Evolutionary conservation across 2,888 invertebrate genomes (phyloP).

Genomic region (Chymomyza caudatula): DNA sequence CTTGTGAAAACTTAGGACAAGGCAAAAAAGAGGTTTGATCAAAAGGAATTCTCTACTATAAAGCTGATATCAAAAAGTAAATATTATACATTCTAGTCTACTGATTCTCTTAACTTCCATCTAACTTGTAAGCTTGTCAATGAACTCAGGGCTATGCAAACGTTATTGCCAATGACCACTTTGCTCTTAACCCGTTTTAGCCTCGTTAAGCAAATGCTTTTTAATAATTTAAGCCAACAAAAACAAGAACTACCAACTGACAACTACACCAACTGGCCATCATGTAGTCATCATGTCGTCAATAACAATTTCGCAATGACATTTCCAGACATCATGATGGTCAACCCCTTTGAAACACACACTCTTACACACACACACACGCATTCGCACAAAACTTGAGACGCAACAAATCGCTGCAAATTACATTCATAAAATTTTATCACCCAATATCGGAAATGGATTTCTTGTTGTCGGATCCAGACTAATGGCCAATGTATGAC

Average conservation of each 20-base stretch:
- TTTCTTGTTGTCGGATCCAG: conserved; percentile 59
- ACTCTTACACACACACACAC: conserved; percentile 6
- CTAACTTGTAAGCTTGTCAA: neutral
- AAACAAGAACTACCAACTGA: conserved; percentile 30
- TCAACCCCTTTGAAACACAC: conserved; percentile 27
- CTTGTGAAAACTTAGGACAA: too few relatives aligned
- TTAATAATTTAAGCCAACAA: conserved; percentile 60
- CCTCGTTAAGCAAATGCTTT: conserved; percentile 55
- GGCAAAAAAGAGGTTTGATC: too few relatives aligned
- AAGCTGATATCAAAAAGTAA: too few relatives aligned
- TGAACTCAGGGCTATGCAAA: neutral
- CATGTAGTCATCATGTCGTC: conserved; percentile 57
- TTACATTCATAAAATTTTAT: conserved; percentile 70
- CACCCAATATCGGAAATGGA: conserved; percentile 73
- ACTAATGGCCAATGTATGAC: conserved; percentile 65
- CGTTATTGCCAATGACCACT: conserved; percentile 19
- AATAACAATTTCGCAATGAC: conserved; percentile 65
- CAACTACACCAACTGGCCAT: neutral
- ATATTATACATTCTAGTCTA: conserved; percentile 22
- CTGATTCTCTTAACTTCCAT: neutral
- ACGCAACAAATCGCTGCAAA: conserved; percentile 72
- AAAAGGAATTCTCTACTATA: too few relatives aligned
- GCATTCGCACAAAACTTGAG: conserved; percentile 26
- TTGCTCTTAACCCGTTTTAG: conserved; percentile 28
- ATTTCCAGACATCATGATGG: conserved; percentile 24